Percentiles rank a stretch among this genome's conserved stretches.
Evolutionary conservation across 2,888 invertebrate species (phyloP).

Genomic region (Julus scanicus): DNA sequence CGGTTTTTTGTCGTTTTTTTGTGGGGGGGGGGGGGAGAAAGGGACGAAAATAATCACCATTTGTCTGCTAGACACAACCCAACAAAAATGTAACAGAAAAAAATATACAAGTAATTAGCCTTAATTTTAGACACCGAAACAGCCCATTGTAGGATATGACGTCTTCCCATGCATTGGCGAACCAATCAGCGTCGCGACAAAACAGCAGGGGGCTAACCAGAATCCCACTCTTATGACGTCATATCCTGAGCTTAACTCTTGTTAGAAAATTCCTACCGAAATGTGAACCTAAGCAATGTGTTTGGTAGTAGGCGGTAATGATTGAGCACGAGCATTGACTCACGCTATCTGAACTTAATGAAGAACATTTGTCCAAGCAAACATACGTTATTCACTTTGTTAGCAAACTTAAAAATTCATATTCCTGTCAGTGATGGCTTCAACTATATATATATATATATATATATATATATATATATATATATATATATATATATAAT

Average conservation of each 20-base stretch:
- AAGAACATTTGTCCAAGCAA: no score
- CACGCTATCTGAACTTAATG: neutral
- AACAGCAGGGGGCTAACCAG: neutral
- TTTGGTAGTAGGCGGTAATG: conserved; percentile 25
- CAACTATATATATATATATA: no score
- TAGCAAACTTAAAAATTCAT: no score
- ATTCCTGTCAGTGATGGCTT: no score
- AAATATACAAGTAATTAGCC: neutral
- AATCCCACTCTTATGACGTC: neutral
- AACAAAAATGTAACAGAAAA: neutral
- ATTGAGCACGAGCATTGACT: neutral
- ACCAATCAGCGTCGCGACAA: neutral
- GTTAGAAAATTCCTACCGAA: neutral
- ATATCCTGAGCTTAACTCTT: neutral
- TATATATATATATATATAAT: no score
- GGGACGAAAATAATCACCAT: neutral
- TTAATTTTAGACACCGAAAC: conserved; percentile 21
- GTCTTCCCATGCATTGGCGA: neutral
- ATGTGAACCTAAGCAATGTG: neutral
- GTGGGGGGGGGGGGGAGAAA: neutral
- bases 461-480: no score
- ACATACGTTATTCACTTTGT: no score
- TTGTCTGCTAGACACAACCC: neutral
- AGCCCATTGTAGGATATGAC: conserved; percentile 18
- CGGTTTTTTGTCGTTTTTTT: neutral